Conservation (phyloP, 1,140 invertebrate genomes). For the Danaus plexippus region DNA sequence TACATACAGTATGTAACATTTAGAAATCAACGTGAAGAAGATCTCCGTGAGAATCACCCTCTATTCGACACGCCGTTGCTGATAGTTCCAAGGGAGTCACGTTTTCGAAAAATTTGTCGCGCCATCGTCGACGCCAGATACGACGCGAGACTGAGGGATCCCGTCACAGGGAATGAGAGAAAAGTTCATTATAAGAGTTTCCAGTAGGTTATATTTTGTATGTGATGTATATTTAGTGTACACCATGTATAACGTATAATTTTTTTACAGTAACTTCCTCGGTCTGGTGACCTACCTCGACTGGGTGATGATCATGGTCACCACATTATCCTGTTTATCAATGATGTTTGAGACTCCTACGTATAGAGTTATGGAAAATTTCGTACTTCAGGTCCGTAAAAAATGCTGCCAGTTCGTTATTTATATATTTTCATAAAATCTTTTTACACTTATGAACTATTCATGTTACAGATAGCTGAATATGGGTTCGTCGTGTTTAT, state of each 20-base stretch:
- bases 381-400: constrained; percentile 73
- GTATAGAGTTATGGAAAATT: constrained; percentile 89
- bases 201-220: constrained; percentile 84
- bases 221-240: background rate
- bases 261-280: constrained; percentile 89
- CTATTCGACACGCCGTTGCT: constrained; percentile 99
- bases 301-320: constrained; percentile 99
- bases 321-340: constrained; percentile 96
- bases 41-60: constrained; percentile 98
- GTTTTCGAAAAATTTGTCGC: constrained; percentile 95
- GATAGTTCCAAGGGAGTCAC: constrained; percentile 94
- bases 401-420: background rate
- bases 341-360: constrained; percentile 99
- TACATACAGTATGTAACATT: constrained; percentile 7
- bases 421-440: constrained; percentile 3
- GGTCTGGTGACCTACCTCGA: constrained; percentile 98
- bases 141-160: constrained; percentile 91
- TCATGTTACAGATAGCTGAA: constrained; percentile 87
- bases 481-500: constrained; percentile 98
- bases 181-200: constrained; percentile 98
- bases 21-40: constrained; percentile 97
- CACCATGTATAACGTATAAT: constrained; percentile 12
- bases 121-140: constrained; percentile 96
- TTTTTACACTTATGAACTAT: constrained; percentile 5
- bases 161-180: constrained; percentile 94